Conservation (phyloP, 2,888 invertebrate species). For the Hemistola chrysoprasaria region DNA sequence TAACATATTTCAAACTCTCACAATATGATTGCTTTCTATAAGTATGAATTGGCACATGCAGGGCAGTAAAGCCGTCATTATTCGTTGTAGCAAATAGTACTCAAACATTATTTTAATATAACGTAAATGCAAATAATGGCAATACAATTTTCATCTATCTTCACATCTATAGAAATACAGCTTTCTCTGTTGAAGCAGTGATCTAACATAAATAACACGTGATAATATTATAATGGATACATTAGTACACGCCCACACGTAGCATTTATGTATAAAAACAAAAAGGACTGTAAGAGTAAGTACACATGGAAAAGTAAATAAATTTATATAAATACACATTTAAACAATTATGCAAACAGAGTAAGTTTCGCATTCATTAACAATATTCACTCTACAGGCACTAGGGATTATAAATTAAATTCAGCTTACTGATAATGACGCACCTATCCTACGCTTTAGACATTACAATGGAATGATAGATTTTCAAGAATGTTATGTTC, state of each 20-base stretch:
- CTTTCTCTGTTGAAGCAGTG: conserved; percentile 47
- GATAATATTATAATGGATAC: conserved; percentile 41
- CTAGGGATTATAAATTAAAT: conserved; percentile 22
- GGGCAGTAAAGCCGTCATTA: conserved; percentile 50
- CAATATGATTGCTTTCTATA: conserved; percentile 26
- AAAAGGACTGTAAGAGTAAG: conserved; percentile 50
- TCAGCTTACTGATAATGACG: conserved; percentile 64
- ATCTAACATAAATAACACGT: conserved; percentile 43
- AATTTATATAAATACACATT: conserved; percentile 56
- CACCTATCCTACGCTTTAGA: conserved; percentile 78
- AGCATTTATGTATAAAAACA: conserved; percentile 46
- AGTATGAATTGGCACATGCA: conserved; percentile 57
- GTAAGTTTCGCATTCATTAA: conserved; percentile 31
- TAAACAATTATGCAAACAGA: conserved; percentile 69
- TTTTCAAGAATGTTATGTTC: conserved; percentile 77
- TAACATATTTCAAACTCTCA: too few species aligned
- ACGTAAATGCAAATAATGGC: conserved; percentile 80
- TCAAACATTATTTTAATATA: conserved; percentile 55
- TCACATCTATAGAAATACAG: conserved; percentile 38
- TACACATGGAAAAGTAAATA: conserved; percentile 62
- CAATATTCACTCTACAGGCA: conserved; percentile 32
- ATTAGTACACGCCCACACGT: conserved; percentile 57
- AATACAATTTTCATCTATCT: conserved; percentile 59
- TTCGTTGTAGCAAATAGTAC: conserved; percentile 61
- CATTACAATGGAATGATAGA: conserved; percentile 80